Evolutionary conservation across 2,113 vertebrate species (phyloP), one percentile per base, ranked within the genome.

Genomic region (Alouatta palliata): DNA sequence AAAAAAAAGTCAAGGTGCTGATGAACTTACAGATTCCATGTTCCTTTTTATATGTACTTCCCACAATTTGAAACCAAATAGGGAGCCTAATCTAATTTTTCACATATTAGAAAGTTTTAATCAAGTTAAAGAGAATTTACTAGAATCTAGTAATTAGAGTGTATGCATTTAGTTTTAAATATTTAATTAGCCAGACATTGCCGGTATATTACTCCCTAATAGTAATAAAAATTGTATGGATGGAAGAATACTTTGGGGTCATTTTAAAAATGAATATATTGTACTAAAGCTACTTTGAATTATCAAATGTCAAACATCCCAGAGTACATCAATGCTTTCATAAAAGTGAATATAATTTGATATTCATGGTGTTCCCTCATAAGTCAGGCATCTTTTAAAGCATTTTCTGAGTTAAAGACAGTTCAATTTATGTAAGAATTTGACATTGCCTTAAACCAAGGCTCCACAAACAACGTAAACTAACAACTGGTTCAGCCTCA

Each of bases 21-120:
- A 91, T 64, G 77, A 93, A 95, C 25, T 83, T 83, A 56, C 68
- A 93, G 56, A 87, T 87, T 93, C 82, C 95, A 96, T 68, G 95
- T 73, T 94, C 82, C 86, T 81, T 87, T 95, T 40, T 66, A 81
- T 40, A 87, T 81, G n/a, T 40, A 47, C 85, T 96, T 92, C 32
- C 27, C n/a, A 17, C 8, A 95, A 56, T 90, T 45, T 90, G 37
- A 84, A 30, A 81, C 86, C 86, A 91, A 10, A 80, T 1, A 30
- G 52, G 10, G 35, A 95, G 16, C 47, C 43, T 76, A 56, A 79
- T 40, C n/a, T 71, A 43, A 52, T 87, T 88, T 94, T 91, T 91
- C 64, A 94, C 9, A 23, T 35, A 45, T 85, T 84, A 87, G 7
- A 81, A 61, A 94, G 40, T 81, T 95, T 54, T 71, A 68, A 81